Percentiles rank a stretch among this genome's conserved stretches.
Evolutionary conservation across 2,888 invertebrate genomes (phyloP).

Genomic region (Nomada lathburiana): DNA sequence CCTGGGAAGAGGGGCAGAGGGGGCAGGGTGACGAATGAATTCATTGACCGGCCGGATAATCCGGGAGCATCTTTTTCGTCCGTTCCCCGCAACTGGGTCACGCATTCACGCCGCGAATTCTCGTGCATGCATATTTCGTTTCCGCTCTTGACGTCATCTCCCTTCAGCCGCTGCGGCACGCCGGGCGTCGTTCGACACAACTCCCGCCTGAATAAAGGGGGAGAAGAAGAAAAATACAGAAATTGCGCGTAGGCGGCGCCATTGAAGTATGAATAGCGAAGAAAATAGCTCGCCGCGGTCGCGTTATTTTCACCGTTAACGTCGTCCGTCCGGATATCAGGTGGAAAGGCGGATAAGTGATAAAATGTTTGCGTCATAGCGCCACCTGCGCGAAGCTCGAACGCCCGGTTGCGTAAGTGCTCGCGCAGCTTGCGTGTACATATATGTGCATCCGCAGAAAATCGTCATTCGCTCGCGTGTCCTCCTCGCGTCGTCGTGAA

Average conservation of each 20-base stretch:
- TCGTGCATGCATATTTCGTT: constrained; percentile 58
- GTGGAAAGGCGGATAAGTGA: constrained; percentile 53
- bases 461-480: constrained; percentile 20
- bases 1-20: no score
- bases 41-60: constrained; percentile 22
- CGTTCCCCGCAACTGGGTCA: constrained; percentile 55
- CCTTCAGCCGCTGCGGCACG: constrained; percentile 40
- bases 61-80: constrained; percentile 35
- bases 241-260: no score
- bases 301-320: constrained; percentile 22
- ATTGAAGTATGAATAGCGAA: no score
- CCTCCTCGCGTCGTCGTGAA: constrained; percentile 26
- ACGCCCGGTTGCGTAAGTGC: constrained; percentile 72
- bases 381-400: constrained; percentile 73
- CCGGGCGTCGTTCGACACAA: constrained; percentile 17
- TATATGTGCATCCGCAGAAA: constrained; percentile 42
- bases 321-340: constrained; percentile 37
- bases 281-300: not conserved
- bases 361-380: constrained; percentile 74
- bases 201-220: constrained; percentile 14
- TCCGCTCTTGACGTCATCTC: constrained; percentile 71
- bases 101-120: constrained; percentile 12
- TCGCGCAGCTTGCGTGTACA: constrained; percentile 32
- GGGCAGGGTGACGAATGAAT: no score
- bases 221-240: no score